Evolutionary conservation across 2,113 vertebrate genomes (phyloP).

Genomic region (Typhlomys cinereus): DNA sequence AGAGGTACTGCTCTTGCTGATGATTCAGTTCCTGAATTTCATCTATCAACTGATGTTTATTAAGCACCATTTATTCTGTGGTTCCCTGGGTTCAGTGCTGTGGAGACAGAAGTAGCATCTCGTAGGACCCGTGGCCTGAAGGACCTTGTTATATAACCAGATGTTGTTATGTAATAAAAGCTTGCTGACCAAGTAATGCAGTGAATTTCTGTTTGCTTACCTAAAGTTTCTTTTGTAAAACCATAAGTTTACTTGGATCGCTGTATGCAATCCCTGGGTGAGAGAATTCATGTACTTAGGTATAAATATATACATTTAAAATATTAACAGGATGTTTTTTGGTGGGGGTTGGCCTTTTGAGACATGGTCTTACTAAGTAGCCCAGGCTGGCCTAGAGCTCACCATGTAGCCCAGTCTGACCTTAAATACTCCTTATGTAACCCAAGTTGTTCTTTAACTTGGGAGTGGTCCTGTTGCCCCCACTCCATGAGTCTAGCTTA

Average conservation of each 20-base stretch:
- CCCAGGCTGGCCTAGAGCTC: neutral
- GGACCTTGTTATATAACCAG: slow-evolving; percentile 45
- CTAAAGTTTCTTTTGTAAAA: slow-evolving; percentile 16
- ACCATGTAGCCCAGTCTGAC: neutral
- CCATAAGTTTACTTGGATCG: neutral
- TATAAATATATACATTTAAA: slow-evolving; percentile 22
- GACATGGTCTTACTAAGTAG: neutral
- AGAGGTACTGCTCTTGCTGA: slow-evolving; percentile 27
- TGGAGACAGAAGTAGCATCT: slow-evolving; percentile 39
- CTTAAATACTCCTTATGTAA: no score
- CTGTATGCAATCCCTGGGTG: neutral
- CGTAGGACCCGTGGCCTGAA: neutral
- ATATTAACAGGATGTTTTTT: neutral
- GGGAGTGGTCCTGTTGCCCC: neutral
- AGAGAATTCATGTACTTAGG: neutral
- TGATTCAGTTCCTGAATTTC: slow-evolving; percentile 65
- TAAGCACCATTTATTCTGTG: slow-evolving; percentile 51
- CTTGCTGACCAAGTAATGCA: neutral
- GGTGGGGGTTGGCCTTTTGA: neutral
- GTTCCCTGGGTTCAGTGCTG: neutral
- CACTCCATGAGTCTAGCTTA: neutral
- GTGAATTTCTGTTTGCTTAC: slow-evolving; percentile 51
- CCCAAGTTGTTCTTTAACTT: neutral
- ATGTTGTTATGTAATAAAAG: slow-evolving; percentile 51
- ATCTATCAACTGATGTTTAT: slow-evolving; percentile 42